Evolutionary conservation across 1,140 invertebrate species (phyloP), one percentile per base, ranked within the genome.

Genomic region (Vanessa atalanta): DNA sequence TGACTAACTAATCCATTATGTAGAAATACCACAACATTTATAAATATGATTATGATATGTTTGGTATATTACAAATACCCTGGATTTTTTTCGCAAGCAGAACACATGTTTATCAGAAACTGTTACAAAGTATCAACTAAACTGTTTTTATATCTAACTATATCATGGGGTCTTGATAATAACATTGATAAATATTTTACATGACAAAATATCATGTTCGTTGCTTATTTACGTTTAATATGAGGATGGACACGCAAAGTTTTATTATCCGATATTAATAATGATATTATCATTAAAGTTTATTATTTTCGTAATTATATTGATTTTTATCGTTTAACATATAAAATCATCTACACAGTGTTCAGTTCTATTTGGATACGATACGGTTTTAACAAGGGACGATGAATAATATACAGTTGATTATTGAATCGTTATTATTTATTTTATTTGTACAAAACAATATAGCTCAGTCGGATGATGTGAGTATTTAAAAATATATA

Each of bases 291-390:
- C 65, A 55, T 26, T 47, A 61, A 37, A 15, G 37, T 70, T 75
- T 72, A 65, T 72, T 76, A 70, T 73, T 16, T 63, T 12, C 64
- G 77, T 70, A 80, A 72, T 77, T 3, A 23, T 13, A 63, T 20
- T 73, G 82, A 85, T 88, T 55, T 47, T 53, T 83, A 88, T 85
- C 83, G 55, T 16, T 7, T 14, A 20, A 51, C 51, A 55, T 87
- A 88, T 88, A 88, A 83, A 88, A 82, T 31, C 26, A 31, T 71
- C 26, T 53, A 9, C n/a, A 55, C 9, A 55, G 47, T 14, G n/a
- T n/a, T 14, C 23, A 31, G n/a, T 37, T 50, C 70, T 26, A 65
- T 71, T 53, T 71, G n/a, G 31, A 31, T 65, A 13, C 50, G 55
- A 37, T 37, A 61, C 43, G 26, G 15, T 61, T 37, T 37, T 23